These are phyloP conservation scores for Nesoenas mayeri DNA, from an alignment of 2,113 vertebrate species.

Conservation along the genomic window DNA sequence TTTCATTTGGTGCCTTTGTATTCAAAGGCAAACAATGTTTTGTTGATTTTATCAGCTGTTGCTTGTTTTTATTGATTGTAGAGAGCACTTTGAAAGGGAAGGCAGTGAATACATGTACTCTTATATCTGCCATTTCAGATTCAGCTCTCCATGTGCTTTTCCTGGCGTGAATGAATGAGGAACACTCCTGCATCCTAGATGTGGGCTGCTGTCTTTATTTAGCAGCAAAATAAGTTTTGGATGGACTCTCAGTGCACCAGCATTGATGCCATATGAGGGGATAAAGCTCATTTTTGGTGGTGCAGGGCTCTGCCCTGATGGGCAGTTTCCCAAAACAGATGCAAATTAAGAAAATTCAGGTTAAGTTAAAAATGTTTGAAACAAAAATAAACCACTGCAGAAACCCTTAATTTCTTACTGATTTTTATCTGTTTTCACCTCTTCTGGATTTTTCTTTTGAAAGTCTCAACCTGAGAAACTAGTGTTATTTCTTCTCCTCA, in stretches of 20 bases:
- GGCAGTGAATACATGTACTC: accelerated
- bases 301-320: not conserved
- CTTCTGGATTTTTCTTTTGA: not conserved
- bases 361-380: not conserved
- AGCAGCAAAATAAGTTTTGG: not conserved
- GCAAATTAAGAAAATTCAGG: not conserved
- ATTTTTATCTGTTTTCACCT: not conserved
- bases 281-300: not conserved
- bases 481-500: not conserved
- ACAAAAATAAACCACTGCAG: not conserved
- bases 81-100: not conserved
- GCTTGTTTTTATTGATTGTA: not conserved
- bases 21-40: not conserved
- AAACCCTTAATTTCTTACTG: not conserved
- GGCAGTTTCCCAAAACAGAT: not conserved
- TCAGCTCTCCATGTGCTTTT: accelerated
- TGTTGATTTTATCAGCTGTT: not conserved
- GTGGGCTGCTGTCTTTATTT: not conserved
- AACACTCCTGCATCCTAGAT: accelerated
- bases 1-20: not conserved
- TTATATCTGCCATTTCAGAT: not conserved
- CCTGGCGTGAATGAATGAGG: not conserved
- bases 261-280: not conserved
- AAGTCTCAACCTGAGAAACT: not conserved
- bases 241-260: not conserved